Base-by-base conservation (phyloP, 1,140 invertebrate genomes). In the Zaprionus inermis region DNA sequence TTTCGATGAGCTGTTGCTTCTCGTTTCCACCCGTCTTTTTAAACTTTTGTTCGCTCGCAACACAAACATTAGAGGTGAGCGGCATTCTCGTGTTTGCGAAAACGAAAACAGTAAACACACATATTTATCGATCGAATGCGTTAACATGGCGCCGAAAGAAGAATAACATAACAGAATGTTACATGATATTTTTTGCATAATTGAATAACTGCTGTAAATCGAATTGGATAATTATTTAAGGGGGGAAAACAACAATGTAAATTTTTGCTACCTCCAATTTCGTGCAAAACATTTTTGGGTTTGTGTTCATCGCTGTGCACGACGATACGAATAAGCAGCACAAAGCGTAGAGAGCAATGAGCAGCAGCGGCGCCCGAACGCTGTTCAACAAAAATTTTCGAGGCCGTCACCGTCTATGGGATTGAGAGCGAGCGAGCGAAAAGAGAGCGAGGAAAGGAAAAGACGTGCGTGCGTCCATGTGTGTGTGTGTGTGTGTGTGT, bases 311-410 rank as follows among this genome's bases (percentile, higher is more conserved):
- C 72, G 41, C 72, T 74, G 57, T 44, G 36, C 55, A 67, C 66
- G 59, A 64, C 20, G 11, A 49, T 49, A 61, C 72, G 73, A 72
- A 72, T 60, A 36, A 57, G 36, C 68, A 76, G 56, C 73, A 76
- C 73, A 76, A 72, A 76, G 20, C 61, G 60, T 57, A 57, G 68
- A 76, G 73, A 57, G 57, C 69, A 51, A 72, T 75, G 72, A 75
- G 72, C 68, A 46, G 72, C 71, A 69, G 52, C 65, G 65, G 64
- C 65, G 38, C 38, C 57, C 65, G 72, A 56, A 58, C 44, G 56
- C 20, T 30, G 49, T 74, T 70, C 44, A 63, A 74, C 65, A 72
- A 55, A 61, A 69, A 24, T 69, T 59, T 69, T 74, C 72, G 72
- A 75, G 72, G 72, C 67, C 72, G 67, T 73, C 65, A 57, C 34